Conservation (phyloP, 2,113 vertebrate species). For the Syngnathus typhle region DNA sequence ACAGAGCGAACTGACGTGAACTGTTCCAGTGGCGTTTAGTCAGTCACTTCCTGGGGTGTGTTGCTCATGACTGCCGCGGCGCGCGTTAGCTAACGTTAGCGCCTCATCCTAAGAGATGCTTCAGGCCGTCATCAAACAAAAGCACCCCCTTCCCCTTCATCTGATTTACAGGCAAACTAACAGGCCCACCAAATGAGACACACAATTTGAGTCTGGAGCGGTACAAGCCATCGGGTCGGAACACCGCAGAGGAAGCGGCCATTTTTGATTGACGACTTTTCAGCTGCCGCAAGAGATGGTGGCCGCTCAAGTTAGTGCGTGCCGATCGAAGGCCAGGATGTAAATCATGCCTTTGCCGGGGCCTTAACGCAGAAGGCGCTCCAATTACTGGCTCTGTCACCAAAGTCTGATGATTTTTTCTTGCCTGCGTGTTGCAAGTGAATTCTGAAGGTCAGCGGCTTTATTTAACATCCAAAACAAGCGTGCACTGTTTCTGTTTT, state of each 20-base stretch:
- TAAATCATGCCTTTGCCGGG: constrained; percentile 41
- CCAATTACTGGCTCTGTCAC: constrained; percentile 31
- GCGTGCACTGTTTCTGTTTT: neutral
- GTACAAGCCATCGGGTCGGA: constrained; percentile 2
- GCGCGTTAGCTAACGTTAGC: constrained; percentile 38
- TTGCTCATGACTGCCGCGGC: constrained; percentile 42
- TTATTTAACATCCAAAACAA: neutral
- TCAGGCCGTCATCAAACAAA: constrained; percentile 4
- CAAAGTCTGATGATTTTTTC: constrained; percentile 25
- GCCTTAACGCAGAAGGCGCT: constrained; percentile 35
- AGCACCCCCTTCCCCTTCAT: neutral
- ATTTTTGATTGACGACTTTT: constrained; percentile 35
- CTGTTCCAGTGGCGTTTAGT: constrained; percentile 5
- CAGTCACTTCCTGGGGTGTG: constrained; percentile 37
- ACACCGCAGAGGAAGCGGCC: neutral
- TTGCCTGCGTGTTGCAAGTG: neutral
- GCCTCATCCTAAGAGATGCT: constrained; percentile 41
- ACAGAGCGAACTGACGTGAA: neutral
- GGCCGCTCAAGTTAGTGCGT: constrained; percentile 16
- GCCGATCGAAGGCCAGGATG: constrained; percentile 30
- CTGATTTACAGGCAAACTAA: neutral
- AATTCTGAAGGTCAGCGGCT: constrained; percentile 6
- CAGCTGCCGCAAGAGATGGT: constrained; percentile 24
- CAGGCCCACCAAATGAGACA: constrained; percentile 24
- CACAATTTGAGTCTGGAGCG: neutral